Percentiles rank a stretch among this genome's conserved stretches.
Evolutionary conservation across 2,113 vertebrate species (phyloP).

Genomic region (Falcunculus frontatus): DNA sequence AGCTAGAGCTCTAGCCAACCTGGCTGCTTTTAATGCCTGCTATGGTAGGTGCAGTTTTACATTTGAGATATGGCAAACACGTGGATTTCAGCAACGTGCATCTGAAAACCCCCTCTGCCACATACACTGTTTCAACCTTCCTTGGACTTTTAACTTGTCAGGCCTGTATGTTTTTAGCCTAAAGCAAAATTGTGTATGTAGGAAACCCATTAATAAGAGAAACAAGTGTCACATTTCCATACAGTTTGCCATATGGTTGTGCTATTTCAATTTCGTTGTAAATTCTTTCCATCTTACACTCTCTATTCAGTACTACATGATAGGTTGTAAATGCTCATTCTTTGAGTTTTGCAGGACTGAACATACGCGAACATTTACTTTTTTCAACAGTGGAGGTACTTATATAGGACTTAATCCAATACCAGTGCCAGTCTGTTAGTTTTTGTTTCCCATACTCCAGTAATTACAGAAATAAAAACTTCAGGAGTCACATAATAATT

Average conservation of each 20-base stretch:
- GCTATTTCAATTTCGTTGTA: conserved; percentile 36
- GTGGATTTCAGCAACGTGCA: not conserved
- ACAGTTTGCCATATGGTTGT: conserved; percentile 33
- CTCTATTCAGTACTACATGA: not conserved
- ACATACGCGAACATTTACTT: not conserved
- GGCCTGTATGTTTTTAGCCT: not conserved
- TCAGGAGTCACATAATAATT: not conserved
- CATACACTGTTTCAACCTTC: not conserved
- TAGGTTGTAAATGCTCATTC: conserved; percentile 9
- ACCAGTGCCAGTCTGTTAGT: not conserved
- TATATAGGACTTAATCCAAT: not conserved
- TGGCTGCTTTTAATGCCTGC: not conserved
- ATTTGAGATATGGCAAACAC: not conserved
- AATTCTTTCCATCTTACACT: conserved; percentile 48
- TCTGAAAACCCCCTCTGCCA: not conserved
- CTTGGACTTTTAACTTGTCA: not conserved
- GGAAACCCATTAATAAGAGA: conserved; percentile 23
- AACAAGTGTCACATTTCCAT: conserved; percentile 38
- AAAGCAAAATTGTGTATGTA: not conserved
- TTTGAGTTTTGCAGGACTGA: not conserved
- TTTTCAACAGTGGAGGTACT: not conserved
- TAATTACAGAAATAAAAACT: not conserved
- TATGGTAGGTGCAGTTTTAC: not conserved
- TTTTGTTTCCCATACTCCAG: not conserved
- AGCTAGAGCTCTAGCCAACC: not conserved